Conservation (phyloP, 2,888 invertebrate genomes). For the Melanostoma scalare region DNA sequence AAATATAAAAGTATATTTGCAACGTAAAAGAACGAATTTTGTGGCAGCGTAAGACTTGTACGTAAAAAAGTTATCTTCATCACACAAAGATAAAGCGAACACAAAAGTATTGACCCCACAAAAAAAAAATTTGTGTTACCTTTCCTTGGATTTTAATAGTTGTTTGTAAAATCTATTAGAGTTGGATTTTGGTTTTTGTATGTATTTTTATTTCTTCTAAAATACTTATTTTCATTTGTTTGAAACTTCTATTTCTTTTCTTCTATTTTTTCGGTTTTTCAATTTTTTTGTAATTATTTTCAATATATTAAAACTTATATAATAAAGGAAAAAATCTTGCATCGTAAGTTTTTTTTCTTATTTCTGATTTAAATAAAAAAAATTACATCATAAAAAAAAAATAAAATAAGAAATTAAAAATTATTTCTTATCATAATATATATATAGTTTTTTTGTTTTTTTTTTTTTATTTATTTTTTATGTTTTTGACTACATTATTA, state of each 20-base stretch:
- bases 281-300: slow-evolving; percentile 71
- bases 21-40: slow-evolving; percentile 43
- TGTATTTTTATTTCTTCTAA: slow-evolving; percentile 70
- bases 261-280: slow-evolving; percentile 72
- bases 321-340: slow-evolving; percentile 77
- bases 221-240: slow-evolving; percentile 68
- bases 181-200: slow-evolving; percentile 56
- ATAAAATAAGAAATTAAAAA: slow-evolving; percentile 81
- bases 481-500: slow-evolving; percentile 81
- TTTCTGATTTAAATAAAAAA: slow-evolving; percentile 79
- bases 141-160: slow-evolving; percentile 43
- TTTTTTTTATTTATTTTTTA: slow-evolving; percentile 75
- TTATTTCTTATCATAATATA: slow-evolving; percentile 81
- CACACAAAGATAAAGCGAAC: slow-evolving; percentile 51
- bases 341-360: slow-evolving; percentile 77
- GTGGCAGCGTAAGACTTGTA: slow-evolving; percentile 62
- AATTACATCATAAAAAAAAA: slow-evolving; percentile 82
- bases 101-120: slow-evolving; percentile 35
- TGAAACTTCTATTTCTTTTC: slow-evolving; percentile 68
- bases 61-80: slow-evolving; percentile 29
- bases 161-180: slow-evolving; percentile 66
- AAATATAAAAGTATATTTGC: slow-evolving; percentile 21
- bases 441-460: slow-evolving; percentile 76
- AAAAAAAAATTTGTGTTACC: slow-evolving; percentile 38
- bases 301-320: slow-evolving; percentile 77